Conservation (phyloP, 2,797 vertebrate species). For the Myripristis murdjan region DNA sequence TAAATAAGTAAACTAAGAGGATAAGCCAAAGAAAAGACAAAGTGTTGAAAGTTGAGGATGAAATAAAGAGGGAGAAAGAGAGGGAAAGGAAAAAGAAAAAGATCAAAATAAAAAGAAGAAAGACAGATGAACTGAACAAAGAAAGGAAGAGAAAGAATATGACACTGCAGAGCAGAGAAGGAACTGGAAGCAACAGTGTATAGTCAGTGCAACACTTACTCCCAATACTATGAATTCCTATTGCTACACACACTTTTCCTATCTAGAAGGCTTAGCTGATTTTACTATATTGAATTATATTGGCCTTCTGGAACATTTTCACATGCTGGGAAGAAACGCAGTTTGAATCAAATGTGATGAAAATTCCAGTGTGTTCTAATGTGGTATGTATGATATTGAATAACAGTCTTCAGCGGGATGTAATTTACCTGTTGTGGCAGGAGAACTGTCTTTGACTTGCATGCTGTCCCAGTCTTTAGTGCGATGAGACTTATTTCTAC, state of each 20-base stretch:
- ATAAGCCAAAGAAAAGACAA: conserved; percentile 29
- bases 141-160: not conserved
- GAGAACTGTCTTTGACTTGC: conserved; percentile 17
- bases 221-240: conserved; percentile 24
- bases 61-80: conserved; percentile 5
- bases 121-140: not conserved
- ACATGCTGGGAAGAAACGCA: conserved; percentile 23
- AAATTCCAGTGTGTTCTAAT: not conserved
- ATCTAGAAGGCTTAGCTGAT: conserved; percentile 16
- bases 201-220: conserved; percentile 4
- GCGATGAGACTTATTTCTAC: conserved; percentile 41
- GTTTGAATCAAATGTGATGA: conserved; percentile 1
- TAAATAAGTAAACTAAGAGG: too few species aligned
- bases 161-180: conserved; percentile 17
- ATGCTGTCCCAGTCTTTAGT: conserved; percentile 1
- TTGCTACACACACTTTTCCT: conserved; percentile 1
- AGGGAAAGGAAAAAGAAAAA: not conserved
- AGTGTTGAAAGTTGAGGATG: not conserved
- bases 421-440: conserved; percentile 23
- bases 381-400: not conserved
- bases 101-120: conserved; percentile 11
- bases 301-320: conserved; percentile 29
- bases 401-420: conserved; percentile 5
- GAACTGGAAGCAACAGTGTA: conserved; percentile 34
- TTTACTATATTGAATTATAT: conserved; percentile 29